Evolutionary conservation across 1,140 invertebrate species (phyloP).

Genomic region (Dinoponera quadriceps): DNA sequence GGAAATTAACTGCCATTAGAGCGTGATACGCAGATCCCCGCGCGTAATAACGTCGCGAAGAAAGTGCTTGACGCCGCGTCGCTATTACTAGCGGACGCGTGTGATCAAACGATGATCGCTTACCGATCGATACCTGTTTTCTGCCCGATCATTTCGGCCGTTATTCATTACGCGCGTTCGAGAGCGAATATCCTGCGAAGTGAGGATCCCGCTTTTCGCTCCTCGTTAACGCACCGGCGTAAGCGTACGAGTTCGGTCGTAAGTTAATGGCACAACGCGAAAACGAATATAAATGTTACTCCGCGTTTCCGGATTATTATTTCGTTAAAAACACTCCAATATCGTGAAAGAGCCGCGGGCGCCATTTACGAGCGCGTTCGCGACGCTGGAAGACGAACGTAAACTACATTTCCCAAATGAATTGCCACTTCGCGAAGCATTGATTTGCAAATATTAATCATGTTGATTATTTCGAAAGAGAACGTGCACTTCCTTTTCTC

Average conservation of each 20-base stretch:
- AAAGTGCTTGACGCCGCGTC: not conserved
- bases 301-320: not conserved
- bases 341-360: not conserved
- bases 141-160: conserved; percentile 3
- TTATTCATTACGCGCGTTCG: conserved; percentile 12
- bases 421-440: too few relatives aligned
- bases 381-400: not conserved
- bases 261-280: not conserved
- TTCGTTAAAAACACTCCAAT: not conserved
- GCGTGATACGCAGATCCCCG: conserved; percentile 1
- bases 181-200: not conserved
- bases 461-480: not conserved
- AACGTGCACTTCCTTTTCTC: too few relatives aligned
- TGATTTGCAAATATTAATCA: too few relatives aligned
- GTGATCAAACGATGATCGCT: conserved; percentile 38
- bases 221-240: not conserved
- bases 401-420: not conserved
- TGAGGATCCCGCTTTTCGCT: not conserved
- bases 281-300: not conserved
- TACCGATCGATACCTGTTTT: conserved; percentile 9
- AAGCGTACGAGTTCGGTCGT: not conserved
- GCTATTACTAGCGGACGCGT: conserved; percentile 35
- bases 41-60: conserved; percentile 36
- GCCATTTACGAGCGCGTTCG: not conserved
- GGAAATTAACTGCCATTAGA: conserved; percentile 21